These are phyloP conservation scores for mouse (Mus musculus) DNA, from an alignment of 2,113 vertebrate genomes.

Conservation along the genomic window GRCm39 chr6:12988501-12989000, in stretches of 20 bases:
- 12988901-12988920: constrained; percentile 38
- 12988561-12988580: background rate
- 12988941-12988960: constrained; percentile 63
- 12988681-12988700: constrained; percentile 45
- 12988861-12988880: constrained; percentile 65
- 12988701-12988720: constrained; percentile 52
- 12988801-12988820: constrained; percentile 54
- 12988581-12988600: constrained; percentile 7
- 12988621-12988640: constrained; percentile 2
- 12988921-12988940: constrained; percentile 61
- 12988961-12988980: constrained; percentile 60
- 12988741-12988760: constrained; percentile 60
- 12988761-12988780: constrained; percentile 50
- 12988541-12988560: constrained; percentile 23
- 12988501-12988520: constrained; percentile 4
- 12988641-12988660: background rate
- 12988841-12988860: constrained; percentile 43
- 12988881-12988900: constrained; percentile 68
- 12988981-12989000: background rate
- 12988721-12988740: constrained; percentile 62
- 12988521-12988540: constrained; percentile 37
- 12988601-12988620: constrained; percentile 51
- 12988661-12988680: constrained; percentile 44
- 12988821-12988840: constrained; percentile 32
- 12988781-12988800: constrained; percentile 41